Conservation (phyloP, 2,113 vertebrate genomes). For the Pantherophis guttatus region DNA sequence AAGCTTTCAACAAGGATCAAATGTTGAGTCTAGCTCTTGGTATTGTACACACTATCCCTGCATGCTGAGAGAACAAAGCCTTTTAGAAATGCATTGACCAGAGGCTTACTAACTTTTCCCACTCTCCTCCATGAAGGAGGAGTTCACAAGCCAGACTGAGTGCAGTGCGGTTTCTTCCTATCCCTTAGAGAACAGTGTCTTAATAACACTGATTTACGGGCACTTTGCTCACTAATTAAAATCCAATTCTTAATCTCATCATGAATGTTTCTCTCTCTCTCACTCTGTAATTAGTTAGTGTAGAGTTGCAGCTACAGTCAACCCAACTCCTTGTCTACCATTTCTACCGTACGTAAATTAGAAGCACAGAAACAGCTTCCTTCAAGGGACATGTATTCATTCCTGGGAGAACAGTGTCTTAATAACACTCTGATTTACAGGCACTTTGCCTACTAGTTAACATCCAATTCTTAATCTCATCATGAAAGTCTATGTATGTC, state of each 20-base stretch:
- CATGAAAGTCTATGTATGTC: neutral
- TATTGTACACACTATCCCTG: neutral
- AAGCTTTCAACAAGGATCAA: slow-evolving; percentile 20
- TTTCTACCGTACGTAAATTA: neutral
- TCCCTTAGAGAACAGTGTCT: neutral
- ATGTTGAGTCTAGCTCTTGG: slow-evolving; percentile 4
- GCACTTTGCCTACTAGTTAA: neutral
- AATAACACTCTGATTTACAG: neutral
- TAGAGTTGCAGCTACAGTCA: neutral
- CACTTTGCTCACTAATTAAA: neutral
- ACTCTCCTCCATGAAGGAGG: neutral
- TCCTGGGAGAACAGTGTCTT: neutral
- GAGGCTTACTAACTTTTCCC: neutral
- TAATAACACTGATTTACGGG: neutral
- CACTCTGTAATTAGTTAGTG: neutral
- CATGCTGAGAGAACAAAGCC: neutral
- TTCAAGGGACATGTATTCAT: neutral
- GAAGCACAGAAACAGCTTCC: neutral
- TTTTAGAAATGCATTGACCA: neutral
- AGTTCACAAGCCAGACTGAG: neutral
- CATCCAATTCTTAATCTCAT: neutral
- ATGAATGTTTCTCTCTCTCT: neutral
- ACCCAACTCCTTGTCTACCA: neutral
- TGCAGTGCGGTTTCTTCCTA: neutral
- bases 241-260: neutral